Conservation (phyloP, 2,113 vertebrate species). For the Gobiocypris rarus region DNA sequence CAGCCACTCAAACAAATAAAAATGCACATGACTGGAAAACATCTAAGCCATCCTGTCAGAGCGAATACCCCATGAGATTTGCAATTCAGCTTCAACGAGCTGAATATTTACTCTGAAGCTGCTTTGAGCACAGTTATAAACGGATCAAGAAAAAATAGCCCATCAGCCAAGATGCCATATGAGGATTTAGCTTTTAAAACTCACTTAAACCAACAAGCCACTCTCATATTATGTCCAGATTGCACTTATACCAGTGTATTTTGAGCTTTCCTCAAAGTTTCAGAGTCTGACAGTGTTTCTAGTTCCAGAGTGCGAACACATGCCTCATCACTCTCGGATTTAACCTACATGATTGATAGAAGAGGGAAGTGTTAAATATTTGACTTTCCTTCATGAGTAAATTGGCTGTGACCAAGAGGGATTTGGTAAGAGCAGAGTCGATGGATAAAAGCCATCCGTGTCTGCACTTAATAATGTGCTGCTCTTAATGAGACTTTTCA, state of each 20-base stretch:
- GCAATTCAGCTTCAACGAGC: neutral
- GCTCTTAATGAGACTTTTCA: slow-evolving; percentile 34
- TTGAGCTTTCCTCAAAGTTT: slow-evolving; percentile 19
- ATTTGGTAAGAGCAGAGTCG: neutral
- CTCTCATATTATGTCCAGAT: slow-evolving; percentile 21
- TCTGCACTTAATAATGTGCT: slow-evolving; percentile 16
- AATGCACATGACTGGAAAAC: neutral
- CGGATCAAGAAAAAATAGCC: slow-evolving; percentile 3
- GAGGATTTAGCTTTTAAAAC: slow-evolving; percentile 27
- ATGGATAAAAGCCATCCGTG: neutral
- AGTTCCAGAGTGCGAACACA: neutral
- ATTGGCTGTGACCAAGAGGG: slow-evolving; percentile 21
- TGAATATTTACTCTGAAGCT: slow-evolving; percentile 11
- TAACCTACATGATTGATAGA: slow-evolving; percentile 1
- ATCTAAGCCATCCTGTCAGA: neutral
- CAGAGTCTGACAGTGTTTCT: neutral
- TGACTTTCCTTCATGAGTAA: slow-evolving; percentile 13
- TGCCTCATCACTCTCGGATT: slow-evolving; percentile 5
- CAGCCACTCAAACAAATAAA: neutral
- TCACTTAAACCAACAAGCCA: slow-evolving; percentile 22
- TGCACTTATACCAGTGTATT: neutral
- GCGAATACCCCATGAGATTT: neutral
- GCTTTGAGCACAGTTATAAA: slow-evolving; percentile 3
- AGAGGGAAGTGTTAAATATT: slow-evolving; percentile 10
- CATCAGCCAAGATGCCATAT: slow-evolving; percentile 23